Evolutionary conservation across 2,113 vertebrate genomes (phyloP).

Genomic region (Tamias sibiricus): DNA sequence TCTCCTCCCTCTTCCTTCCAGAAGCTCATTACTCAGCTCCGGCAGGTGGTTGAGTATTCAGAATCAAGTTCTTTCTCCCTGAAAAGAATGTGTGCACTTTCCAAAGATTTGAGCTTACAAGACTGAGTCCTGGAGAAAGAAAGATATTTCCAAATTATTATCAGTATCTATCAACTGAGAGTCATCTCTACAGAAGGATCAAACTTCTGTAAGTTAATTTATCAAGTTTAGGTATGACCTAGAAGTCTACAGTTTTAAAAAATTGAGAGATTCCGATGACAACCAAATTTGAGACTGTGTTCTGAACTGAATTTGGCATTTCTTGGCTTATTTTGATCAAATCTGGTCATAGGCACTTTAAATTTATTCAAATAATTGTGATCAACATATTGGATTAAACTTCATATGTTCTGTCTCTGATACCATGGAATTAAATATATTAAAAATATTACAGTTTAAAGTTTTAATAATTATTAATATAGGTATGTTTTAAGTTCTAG

Average conservation of each 20-base stretch:
- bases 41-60: constrained; percentile 74
- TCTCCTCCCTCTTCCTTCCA: constrained; percentile 72
- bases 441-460: neutral
- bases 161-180: neutral
- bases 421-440: neutral
- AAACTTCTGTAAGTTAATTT: neutral
- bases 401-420: neutral
- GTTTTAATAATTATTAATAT: neutral
- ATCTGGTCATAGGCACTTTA: neutral
- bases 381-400: neutral
- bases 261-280: neutral
- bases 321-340: neutral
- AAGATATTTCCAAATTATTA: constrained; percentile 67
- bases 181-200: neutral
- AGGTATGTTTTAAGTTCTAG: neutral
- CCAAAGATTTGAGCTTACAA: constrained; percentile 75
- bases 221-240: neutral
- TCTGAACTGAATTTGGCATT: neutral
- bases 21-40: constrained; percentile 78
- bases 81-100: constrained; percentile 66
- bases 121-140: constrained; percentile 56
- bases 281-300: neutral
- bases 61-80: constrained; percentile 66
- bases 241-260: neutral
- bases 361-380: neutral